A percentile compares a stretch with the other conserved stretches of the same genome.
Evolutionary conservation across 2,113 vertebrate species (phyloP).

Genomic region (Anser cygnoides): DNA sequence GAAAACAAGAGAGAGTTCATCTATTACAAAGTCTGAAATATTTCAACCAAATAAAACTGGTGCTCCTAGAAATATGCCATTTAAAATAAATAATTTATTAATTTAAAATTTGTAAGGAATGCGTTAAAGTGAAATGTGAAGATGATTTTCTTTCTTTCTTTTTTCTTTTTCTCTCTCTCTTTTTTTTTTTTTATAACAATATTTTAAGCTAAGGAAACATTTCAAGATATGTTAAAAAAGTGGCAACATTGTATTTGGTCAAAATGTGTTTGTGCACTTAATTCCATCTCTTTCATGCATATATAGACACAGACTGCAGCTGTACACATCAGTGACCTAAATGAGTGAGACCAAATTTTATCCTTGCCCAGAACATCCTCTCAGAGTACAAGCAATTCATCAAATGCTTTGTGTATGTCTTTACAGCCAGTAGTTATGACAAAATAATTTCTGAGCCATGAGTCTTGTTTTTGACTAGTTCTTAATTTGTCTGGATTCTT

Average conservation of each 20-base stretch:
- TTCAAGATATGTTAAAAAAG: background rate
- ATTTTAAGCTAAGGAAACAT: background rate
- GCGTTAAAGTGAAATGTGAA: background rate
- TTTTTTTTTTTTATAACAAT: background rate
- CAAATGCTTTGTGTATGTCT: background rate
- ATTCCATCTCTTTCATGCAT: background rate
- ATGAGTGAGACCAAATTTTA: background rate
- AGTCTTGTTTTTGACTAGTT: background rate
- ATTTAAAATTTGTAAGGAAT: background rate
- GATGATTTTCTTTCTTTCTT: background rate
- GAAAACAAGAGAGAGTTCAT: background rate
- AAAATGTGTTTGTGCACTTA: background rate
- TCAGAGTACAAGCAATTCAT: background rate
- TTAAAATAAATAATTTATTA: background rate
- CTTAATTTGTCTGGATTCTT: background rate
- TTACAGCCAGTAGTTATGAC: background rate
- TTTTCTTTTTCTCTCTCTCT: background rate
- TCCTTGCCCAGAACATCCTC: background rate
- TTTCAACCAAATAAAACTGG: background rate
- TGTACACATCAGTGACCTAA: background rate
- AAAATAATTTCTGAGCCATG: background rate
- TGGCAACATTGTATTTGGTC: background rate
- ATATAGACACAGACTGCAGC: background rate
- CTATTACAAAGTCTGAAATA: slow-evolving; percentile 15
- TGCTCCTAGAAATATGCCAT: slow-evolving; percentile 10